phyloP scores from a whole-genome alignment of 1,140 invertebrate species.

The Drosophila tsacasi region DNA sequence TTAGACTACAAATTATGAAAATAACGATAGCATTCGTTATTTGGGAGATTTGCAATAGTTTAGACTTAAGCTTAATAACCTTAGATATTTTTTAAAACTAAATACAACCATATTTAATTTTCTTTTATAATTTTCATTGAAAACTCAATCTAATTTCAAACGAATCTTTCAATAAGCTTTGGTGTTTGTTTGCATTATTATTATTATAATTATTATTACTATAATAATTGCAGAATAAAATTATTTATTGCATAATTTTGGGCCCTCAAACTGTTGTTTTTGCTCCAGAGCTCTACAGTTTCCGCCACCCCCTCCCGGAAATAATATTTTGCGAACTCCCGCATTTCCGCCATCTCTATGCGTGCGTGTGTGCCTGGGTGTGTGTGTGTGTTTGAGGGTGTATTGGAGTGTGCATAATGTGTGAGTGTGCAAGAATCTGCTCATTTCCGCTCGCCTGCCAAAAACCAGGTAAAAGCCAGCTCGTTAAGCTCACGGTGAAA shows the following conservation, averaged over 20 bases:
- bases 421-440: slow-evolving; percentile 40
- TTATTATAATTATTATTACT: neutral
- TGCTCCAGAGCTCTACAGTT: neutral
- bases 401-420: slow-evolving; percentile 33
- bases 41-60: too few relatives aligned
- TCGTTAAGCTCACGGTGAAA: slow-evolving; percentile 37
- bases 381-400: slow-evolving; percentile 27
- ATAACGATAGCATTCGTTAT: too few relatives aligned
- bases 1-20: neutral
- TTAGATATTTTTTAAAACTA: neutral
- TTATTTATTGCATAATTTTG: slow-evolving; percentile 9
- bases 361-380: slow-evolving; percentile 1
- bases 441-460: slow-evolving; percentile 61
- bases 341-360: slow-evolving; percentile 47
- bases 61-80: too few relatives aligned
- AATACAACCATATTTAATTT: neutral
- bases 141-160: neutral
- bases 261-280: slow-evolving; percentile 35
- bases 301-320: slow-evolving; percentile 1
- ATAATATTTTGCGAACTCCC: slow-evolving; percentile 26
- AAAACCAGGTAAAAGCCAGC: slow-evolving; percentile 45
- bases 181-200: neutral
- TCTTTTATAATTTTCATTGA: neutral
- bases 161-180: neutral
- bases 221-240: neutral